A percentile compares a stretch with the other conserved stretches of the same genome.
Evolutionary conservation across 1,140 invertebrate genomes (phyloP).

Genomic region (Drepana arcuata): DNA sequence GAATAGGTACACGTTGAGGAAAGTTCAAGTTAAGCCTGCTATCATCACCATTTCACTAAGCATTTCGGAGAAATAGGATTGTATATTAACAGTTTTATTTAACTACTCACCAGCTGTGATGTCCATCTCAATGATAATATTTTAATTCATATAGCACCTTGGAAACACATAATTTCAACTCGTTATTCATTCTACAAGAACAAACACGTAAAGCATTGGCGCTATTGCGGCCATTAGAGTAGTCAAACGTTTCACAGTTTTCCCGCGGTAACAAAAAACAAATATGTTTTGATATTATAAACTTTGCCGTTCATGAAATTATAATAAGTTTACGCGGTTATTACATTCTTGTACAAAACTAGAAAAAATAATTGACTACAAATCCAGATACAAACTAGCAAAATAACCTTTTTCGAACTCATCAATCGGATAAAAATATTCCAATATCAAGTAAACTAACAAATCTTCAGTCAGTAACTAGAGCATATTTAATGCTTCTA

Average conservation of each 20-base stretch:
- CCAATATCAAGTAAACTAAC: too few relatives aligned
- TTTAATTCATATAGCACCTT: slow-evolving; percentile 24
- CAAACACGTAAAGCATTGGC: slow-evolving; percentile 65
- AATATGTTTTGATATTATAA: too few relatives aligned
- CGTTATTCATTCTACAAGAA: slow-evolving; percentile 42
- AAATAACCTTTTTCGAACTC: slow-evolving; percentile 27
- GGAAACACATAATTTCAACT: slow-evolving; percentile 25
- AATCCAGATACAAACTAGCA: slow-evolving; percentile 10
- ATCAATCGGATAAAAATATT: slow-evolving; percentile 25
- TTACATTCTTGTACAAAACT: too few relatives aligned
- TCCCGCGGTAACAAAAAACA: too few relatives aligned
- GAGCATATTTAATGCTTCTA: too few relatives aligned
- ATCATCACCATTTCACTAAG: slow-evolving; percentile 13
- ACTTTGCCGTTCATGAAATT: too few relatives aligned
- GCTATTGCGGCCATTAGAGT: slow-evolving; percentile 67
- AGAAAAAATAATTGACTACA: too few relatives aligned
- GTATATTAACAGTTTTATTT: slow-evolving; percentile 7
- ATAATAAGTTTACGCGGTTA: too few relatives aligned
- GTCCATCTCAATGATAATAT: slow-evolving; percentile 52
- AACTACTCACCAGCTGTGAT: slow-evolving; percentile 57
- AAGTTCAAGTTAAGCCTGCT: slow-evolving; percentile 15
- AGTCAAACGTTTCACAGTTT: slow-evolving; percentile 65
- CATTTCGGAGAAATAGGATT: slow-evolving; percentile 10
- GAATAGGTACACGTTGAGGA: slow-evolving; percentile 8
- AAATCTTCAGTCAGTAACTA: too few relatives aligned